Percentiles rank a stretch among this genome's conserved stretches.
These are phyloP conservation scores for Tachuris rubrigastra DNA, from an alignment of 2,113 vertebrate genomes.

Conservation along the genomic window DNA sequence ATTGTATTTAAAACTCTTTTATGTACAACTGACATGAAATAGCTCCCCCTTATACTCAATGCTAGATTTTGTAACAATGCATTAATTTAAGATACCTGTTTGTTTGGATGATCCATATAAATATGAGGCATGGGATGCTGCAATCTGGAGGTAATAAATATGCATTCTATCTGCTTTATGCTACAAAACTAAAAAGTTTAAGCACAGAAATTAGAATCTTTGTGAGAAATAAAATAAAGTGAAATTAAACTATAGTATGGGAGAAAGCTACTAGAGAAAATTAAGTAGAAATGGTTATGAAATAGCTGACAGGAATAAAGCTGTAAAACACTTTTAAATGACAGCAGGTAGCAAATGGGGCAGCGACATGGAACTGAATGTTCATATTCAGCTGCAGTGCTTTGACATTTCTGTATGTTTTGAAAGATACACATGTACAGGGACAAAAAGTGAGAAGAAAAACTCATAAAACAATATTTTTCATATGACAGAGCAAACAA, in stretches of 20 bases:
- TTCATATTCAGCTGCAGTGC: not conserved
- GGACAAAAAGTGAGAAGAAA: not conserved
- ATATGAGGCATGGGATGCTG: not conserved
- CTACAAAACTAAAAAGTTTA: not conserved
- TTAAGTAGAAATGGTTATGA: not conserved
- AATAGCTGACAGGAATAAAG: not conserved
- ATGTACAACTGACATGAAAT: not conserved
- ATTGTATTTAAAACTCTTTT: not conserved
- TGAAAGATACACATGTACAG: not conserved
- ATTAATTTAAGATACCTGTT: not conserved
- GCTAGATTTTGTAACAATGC: not conserved
- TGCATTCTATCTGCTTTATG: not conserved
- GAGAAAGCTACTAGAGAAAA: not conserved
- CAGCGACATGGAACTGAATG: not conserved
- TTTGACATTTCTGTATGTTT: not conserved
- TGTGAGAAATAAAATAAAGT: not conserved
- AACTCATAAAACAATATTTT: not conserved
- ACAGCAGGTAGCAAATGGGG: not conserved
- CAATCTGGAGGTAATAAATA: not conserved
- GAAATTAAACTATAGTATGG: not conserved
- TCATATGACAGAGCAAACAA: not conserved
- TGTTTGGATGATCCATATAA: not conserved
- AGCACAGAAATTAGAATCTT: not conserved
- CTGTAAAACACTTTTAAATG: not conserved
- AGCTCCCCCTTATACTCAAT: not conserved